Evolutionary conservation across 1,140 invertebrate genomes (phyloP), one percentile per base, ranked within the genome.

Genomic region (Vanessa atalanta): DNA sequence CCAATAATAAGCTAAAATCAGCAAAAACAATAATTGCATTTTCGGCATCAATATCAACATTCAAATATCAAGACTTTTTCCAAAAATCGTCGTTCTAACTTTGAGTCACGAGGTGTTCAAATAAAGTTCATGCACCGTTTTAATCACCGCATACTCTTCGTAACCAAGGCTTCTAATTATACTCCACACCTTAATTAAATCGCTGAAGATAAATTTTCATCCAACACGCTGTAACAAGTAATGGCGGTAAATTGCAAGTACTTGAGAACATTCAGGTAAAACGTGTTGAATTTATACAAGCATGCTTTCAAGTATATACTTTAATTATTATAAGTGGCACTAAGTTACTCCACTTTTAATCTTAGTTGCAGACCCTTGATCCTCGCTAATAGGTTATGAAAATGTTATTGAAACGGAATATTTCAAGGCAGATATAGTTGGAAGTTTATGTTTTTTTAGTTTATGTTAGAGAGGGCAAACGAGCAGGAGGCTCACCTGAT

Each of bases 161-260:
- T 68, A 63, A 81, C 78, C 82, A 83, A 83, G 80, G 79, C 73
- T 88, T 84, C 81, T 87, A 84, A 87, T 88, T 88, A 86, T 82
- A 70, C 71, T 75, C 73, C 78, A 76, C 79, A 83, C 84, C 84
- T 88, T 88, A 88, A 88, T 88, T 88, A 88, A 88, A 88, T 85
- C 75, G 76, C 76, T 75, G 76, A 66, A 87, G 84, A 86, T 88
- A 87, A 87, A 87, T 87, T 87, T 79, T 67, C 74, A 74, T 78
- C 76, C 82, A 80, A 73, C 77, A 76, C 74, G 51, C 65, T 79
- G 75, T 83, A 77, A 75, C 61, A 73, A 77, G 69, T 73, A 70
- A 79, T 67, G 67, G 64, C 66, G 48, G 55, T 71, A 70, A 70
- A 76, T 57, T 73, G 77, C 75, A 78, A 72, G 69, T 69, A 55